These are phyloP conservation scores for Acanthopleura granulata DNA, from an alignment of 2,888 invertebrate species.

Conservation along the genomic window DNA sequence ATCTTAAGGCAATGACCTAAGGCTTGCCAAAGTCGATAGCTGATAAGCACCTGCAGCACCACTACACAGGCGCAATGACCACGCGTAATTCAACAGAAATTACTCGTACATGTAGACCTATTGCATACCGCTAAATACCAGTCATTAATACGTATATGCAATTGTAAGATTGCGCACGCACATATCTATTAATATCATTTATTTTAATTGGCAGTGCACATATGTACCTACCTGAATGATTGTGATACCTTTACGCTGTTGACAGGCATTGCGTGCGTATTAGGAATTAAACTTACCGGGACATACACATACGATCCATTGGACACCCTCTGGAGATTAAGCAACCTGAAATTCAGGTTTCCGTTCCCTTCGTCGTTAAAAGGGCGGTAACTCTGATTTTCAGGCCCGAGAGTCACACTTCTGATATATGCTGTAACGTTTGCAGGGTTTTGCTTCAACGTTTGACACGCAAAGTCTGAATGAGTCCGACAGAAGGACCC, in stretches of 20 bases:
- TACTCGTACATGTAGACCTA: too few relatives aligned
- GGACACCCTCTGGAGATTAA: neutral
- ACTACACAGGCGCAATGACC: too few relatives aligned
- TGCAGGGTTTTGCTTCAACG: neutral
- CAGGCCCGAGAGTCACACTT: neutral
- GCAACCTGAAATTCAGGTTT: neutral
- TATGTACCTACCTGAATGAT: too few relatives aligned
- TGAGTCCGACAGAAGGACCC: neutral
- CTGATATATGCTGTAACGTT: neutral
- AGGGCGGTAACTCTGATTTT: neutral
- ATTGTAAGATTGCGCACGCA: too few relatives aligned
- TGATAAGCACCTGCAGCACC: too few relatives aligned
- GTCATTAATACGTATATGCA: too few relatives aligned
- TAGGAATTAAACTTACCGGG: neutral
- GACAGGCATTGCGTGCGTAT: neutral
- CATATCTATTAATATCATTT: too few relatives aligned
- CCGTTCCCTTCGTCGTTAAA: slow-evolving; percentile 7
- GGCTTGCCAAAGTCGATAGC: too few relatives aligned
- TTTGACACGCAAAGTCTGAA: neutral
- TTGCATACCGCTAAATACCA: too few relatives aligned
- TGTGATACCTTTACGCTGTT: neutral
- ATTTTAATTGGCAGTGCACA: too few relatives aligned
- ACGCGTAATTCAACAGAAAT: too few relatives aligned
- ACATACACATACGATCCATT: neutral
- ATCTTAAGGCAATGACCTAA: too few relatives aligned